Evolutionary conservation across 2,888 invertebrate species (phyloP), one percentile per base, ranked within the genome.

Genomic region (Monochamus alternatus): DNA sequence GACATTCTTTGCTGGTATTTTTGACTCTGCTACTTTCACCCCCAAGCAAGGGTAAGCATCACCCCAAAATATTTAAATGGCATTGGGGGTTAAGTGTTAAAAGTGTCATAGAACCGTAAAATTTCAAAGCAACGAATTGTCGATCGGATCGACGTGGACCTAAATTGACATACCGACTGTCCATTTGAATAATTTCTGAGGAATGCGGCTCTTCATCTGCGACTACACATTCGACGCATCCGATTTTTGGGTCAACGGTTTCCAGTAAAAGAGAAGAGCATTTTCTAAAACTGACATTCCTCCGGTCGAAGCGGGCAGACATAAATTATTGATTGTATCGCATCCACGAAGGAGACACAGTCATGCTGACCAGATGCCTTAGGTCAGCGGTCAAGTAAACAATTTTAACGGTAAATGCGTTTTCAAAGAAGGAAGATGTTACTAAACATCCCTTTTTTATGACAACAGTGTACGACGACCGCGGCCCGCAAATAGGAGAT

Each of bases 371-470:
- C 81, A 82, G 77, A 73, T 79, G 81, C 75, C 76, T 78, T 75
- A 79, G 82, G 82, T 83, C 81, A 83, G 77, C 76, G 79, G 77
- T 82, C 80, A 83, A 73, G 78, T 79, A 78, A 81, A 80, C 79
- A 80, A 79, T 75, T 76, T 77, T 81, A 81, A 81, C 81, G 78
- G 81, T 75, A 77, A 68, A 65, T 14, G 62, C 47, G 68, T 62
- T 69, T 60, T 60, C 31, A 60, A 69, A 59, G 69, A 60, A 75
- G 68, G 75, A 75, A 64, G 74, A 78, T 75, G 65, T 74, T 73
- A 75, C 74, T 75, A 66, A 75, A 78, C 75, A 69, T 69, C 8
- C 60, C 38, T 69, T 43, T 69, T 68, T 58, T 60, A 44, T 69
- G 59, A n/a, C 43, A 8, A 31, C 1, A 22, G 44, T 55, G 60